Percentiles rank a stretch among this genome's conserved stretches.
phyloP scores from a whole-genome alignment of 2,113 vertebrate genomes.

The Mobula hypostoma region DNA sequence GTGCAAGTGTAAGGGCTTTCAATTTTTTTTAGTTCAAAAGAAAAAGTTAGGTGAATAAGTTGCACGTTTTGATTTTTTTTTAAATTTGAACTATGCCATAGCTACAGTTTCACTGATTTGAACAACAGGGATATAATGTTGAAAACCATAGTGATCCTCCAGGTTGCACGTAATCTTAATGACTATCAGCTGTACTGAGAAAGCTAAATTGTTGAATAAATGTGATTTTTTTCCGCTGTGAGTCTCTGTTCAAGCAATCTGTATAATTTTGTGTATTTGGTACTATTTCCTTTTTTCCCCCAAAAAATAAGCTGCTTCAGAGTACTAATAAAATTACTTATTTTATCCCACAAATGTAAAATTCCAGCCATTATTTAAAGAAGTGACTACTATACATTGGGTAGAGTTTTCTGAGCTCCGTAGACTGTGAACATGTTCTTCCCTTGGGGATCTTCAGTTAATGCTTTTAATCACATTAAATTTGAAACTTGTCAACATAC shows the following conservation, averaged over 20 bases:
- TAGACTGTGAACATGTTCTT: slow-evolving; percentile 42
- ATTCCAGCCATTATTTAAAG: slow-evolving; percentile 52
- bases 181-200: not conserved
- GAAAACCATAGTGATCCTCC: slow-evolving; percentile 3
- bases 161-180: slow-evolving; percentile 5
- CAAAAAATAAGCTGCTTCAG: not conserved
- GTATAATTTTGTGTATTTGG: not conserved
- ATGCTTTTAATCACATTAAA: slow-evolving; percentile 20
- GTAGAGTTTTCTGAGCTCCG: slow-evolving; percentile 55
- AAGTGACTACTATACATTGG: slow-evolving; percentile 50
- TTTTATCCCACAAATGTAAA: slow-evolving; percentile 17
- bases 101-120: not conserved
- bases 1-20: not conserved
- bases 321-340: not conserved
- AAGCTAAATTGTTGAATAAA: not conserved
- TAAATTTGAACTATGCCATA: not conserved
- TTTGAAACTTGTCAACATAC: slow-evolving; percentile 17
- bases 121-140: not conserved
- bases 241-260: not conserved
- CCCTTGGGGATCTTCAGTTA: not conserved
- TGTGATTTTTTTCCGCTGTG: not conserved
- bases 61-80: not conserved
- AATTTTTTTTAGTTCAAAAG: not conserved
- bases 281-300: not conserved
- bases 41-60: not conserved